Base-by-base conservation (phyloP, 2,888 invertebrate genomes). In the Netelia inedita region DNA sequence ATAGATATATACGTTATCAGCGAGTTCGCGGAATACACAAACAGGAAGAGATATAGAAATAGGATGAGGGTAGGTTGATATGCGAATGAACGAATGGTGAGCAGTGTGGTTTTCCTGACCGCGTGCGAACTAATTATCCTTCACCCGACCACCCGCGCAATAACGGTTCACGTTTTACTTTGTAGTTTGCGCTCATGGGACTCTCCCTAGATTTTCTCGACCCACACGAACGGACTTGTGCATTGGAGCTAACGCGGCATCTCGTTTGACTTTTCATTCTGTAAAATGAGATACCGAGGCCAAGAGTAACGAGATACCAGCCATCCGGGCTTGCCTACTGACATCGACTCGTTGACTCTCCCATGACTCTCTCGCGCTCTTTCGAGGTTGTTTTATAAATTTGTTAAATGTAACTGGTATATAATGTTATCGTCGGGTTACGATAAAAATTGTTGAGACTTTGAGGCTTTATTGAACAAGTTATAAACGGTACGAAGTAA, bases 51-150 rank as follows among this genome's bases (percentile, higher is more conserved):
- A 28, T n/a, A 9, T 19, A 55, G 55, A 55, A 16, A 76, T 65
- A 65, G 14, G n/a, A 16, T 35, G 11, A 53, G 28, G 16, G 50
- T 46, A 9, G 55, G 41, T 9, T 21, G 14, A 41, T 16, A 63
- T 14, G 55, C 28, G 35, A 43, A 59, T 53, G 43, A 83, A 57
- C 65, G 16, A 65, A 79, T 14, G 35, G 66, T 61, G 43, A 63
- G 35, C 75, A 69, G 83, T n/a, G 55, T 75, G 79, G 79, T 79
- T 79, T 71, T 65, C 71, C 71, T 69, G 83, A 79, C 66, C 66
- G 75, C 53, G 65, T 53, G 74, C 68, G 53, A 78, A 80, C 72
- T 85, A 85, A 85, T 85, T 83, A 85, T 46, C 59, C 55, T 59
- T 28, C n/a, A 35, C 65, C 23, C 53, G 71, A 63, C 35, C 69